Evolutionary conservation across 1,140 invertebrate genomes (phyloP).

Genomic region (Maniola jurtina): DNA sequence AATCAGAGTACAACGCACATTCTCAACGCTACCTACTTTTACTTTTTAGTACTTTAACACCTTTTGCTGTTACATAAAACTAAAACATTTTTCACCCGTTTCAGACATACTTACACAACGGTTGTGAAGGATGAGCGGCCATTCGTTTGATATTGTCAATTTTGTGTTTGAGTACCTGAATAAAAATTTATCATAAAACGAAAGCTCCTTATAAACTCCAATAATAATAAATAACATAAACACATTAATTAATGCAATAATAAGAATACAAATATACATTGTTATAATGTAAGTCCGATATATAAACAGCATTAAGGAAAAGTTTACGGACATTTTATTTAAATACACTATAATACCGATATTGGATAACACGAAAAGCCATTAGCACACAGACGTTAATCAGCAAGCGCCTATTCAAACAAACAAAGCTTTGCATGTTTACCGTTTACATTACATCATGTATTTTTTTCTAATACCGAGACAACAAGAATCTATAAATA

Average conservation of each 20-base stretch:
- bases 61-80: not conserved
- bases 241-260: slow-evolving; percentile 6
- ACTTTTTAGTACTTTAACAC: not conserved
- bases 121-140: slow-evolving; percentile 95
- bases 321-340: not conserved
- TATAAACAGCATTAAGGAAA: not conserved
- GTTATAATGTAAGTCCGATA: not conserved
- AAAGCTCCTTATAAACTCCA: not conserved
- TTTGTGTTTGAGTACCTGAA: slow-evolving; percentile 90
- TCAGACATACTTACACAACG: slow-evolving; percentile 89
- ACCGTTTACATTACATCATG: not conserved
- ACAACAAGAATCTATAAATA: slow-evolving; percentile 12
- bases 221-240: not conserved
- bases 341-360: not conserved
- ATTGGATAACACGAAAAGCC: slow-evolving; percentile 17
- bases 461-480: slow-evolving; percentile 6
- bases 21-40: not conserved
- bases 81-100: not conserved
- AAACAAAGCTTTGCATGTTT: slow-evolving; percentile 16
- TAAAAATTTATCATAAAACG: slow-evolving; percentile 37
- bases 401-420: slow-evolving; percentile 23
- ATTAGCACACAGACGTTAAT: slow-evolving; percentile 10
- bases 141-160: slow-evolving; percentile 97
- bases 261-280: slow-evolving; percentile 6
- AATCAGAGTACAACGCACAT: not conserved